Percentiles rank a stretch among this genome's conserved stretches.
Evolutionary conservation across 2,888 invertebrate species (phyloP).

Genomic region (Gordius sp.): DNA sequence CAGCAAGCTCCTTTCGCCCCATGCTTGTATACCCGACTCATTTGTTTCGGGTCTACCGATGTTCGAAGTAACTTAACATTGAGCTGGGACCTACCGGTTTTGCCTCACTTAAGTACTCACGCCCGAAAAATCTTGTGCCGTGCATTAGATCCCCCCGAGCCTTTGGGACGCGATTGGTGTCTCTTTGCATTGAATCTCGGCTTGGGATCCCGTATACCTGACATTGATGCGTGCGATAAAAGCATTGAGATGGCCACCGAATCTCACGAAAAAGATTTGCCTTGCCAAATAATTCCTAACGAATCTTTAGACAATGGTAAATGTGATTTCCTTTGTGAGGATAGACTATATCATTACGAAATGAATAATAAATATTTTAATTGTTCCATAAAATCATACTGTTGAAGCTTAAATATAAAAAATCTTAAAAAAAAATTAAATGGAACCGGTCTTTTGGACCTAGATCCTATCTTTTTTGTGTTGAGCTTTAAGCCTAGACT

Average conservation of each 20-base stretch:
- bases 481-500: too few species aligned
- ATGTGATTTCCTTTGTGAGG: too few species aligned
- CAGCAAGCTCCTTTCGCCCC: too few species aligned
- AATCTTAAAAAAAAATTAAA: too few species aligned
- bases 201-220: conserved; percentile 34
- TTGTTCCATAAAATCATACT: too few species aligned
- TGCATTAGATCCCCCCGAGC: conserved; percentile 33
- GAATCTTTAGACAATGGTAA: not conserved
- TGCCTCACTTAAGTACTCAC: conserved; percentile 35
- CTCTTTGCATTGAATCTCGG: conserved; percentile 34
- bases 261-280: not conserved
- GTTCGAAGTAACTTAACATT: conserved; percentile 30
- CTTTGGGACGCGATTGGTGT: conserved; percentile 36
- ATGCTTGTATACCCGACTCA: too few species aligned
- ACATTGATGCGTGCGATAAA: conserved; percentile 26
- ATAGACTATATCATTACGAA: too few species aligned
- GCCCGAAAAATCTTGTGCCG: conserved; percentile 33
- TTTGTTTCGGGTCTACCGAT: conserved; percentile 36
- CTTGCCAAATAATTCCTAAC: not conserved
- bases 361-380: too few species aligned
- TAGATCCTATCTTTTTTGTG: too few species aligned
- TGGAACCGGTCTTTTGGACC: too few species aligned
- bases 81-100: conserved; percentile 37
- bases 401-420: too few species aligned
- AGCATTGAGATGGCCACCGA: not conserved